Evolutionary conservation across 2,888 invertebrate genomes (phyloP), one percentile per base, ranked within the genome.

Genomic region (Tetropium fuscum): DNA sequence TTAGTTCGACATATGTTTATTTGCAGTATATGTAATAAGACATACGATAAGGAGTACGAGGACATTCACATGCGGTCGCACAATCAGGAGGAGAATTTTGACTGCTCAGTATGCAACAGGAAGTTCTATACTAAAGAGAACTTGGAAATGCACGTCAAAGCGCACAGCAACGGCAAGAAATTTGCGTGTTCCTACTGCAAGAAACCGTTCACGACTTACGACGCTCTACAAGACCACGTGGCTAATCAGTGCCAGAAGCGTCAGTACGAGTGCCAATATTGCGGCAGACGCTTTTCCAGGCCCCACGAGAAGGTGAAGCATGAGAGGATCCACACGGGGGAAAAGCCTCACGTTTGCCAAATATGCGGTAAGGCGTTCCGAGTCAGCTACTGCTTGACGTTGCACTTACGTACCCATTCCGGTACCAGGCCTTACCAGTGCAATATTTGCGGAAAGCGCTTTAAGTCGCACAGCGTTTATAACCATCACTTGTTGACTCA

Each of bases 301-400:
- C 92, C 93, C 0, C 91, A 91, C 70, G 92, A 93, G 71, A 92
- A 92, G 79, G 92, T 93, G 1, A 92, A 92, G 78, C 93, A 93
- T 71, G 93, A 93, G 79, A 84, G 93, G n/a, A 90, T 92, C 73
- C 93, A 93, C 70, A 93, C 93, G 0, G 88, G 88, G 0, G 92
- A 92, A 74, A 92, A 92, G 71, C 93, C 93, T 0, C 90, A 92
- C 72, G 84, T 87, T 53, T 93, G 93, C 71, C 90, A 90, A 77
- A 89, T 92, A 20, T 93, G 93, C 75, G 92, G 92, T 40, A 93
- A 92, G 79, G 86, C 88, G 2, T 93, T 93, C 81, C 86, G 93
- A 6, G 92, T 93, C 16, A 88, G 90, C 48, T 93, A 92, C 76
- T 93, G 92, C 58, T 82, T 93, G 43, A 92, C 92, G 0, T 81